These are phyloP conservation scores for Listronotus oregonensis DNA, from an alignment of 1,140 invertebrate genomes.

Conservation along the genomic window DNA sequence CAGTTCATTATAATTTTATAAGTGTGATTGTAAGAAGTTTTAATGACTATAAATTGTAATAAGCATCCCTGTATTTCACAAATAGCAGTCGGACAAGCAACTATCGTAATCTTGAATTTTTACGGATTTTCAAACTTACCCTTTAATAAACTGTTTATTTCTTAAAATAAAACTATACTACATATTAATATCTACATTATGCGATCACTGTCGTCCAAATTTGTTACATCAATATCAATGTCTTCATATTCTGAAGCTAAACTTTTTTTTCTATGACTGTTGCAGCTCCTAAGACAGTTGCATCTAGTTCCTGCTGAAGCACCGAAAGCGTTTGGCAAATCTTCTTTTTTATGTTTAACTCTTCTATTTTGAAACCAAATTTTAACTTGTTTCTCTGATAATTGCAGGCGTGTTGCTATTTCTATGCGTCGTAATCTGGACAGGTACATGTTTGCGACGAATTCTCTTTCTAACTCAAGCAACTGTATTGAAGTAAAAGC, in stretches of 20 bases:
- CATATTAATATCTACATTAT: neutral
- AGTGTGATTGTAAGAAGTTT: too few species aligned
- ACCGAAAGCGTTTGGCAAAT: conserved; percentile 51
- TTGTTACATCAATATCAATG: conserved; percentile 51
- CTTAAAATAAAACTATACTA: too few species aligned
- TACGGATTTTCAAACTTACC: too few species aligned
- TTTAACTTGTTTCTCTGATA: conserved; percentile 94
- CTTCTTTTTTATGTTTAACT: conserved; percentile 90
- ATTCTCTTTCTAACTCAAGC: conserved; percentile 89
- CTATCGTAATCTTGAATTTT: too few species aligned
- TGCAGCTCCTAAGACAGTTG: conserved; percentile 47
- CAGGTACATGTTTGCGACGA: conserved; percentile 88
- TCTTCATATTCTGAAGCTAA: conserved; percentile 46
- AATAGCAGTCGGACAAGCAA: too few species aligned
- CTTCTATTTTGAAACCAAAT: conserved; percentile 94
- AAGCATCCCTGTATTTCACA: too few species aligned
- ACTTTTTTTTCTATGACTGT: conserved; percentile 40
- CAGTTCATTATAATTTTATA: too few species aligned
- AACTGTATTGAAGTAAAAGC: conserved; percentile 93
- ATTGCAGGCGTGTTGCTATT: conserved; percentile 83
- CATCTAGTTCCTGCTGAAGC: conserved; percentile 35
- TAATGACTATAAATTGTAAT: too few species aligned
- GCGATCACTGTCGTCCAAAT: conserved; percentile 36
- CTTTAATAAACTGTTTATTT: too few species aligned
- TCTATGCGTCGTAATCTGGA: conserved; percentile 88